Evolutionary conservation across 2,797 vertebrate species (phyloP), one percentile per base, ranked within the genome.

Genomic region (Brachymystax lenok): DNA sequence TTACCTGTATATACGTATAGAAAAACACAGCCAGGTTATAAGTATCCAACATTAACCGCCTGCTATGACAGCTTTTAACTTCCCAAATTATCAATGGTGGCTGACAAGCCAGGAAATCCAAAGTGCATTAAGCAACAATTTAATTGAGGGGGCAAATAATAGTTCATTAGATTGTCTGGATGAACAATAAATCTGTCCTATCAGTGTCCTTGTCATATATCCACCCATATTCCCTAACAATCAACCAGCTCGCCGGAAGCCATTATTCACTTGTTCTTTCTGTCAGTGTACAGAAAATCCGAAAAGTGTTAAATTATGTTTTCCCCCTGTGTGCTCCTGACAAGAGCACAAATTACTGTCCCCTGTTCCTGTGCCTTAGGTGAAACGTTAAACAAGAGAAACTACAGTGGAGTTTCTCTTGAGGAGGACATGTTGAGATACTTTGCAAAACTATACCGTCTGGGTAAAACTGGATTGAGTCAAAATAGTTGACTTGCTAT

Each of bases 61-160:
- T 33, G 14, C 66, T 68, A 30, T 7, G 28, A 17, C 13, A 17
- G 27, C 66, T 68, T 35, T 35, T 24, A 24, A 63, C 59, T 63
- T 63, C 24, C 10, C 2, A 63, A 24, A 24, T 13, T 12, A 24
- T 59, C 6, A 59, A n/a, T 7, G 59, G 12, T 3, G 21, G 21
- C 59, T 63, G 59, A 63, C 21, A 63, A 63, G 59, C 59, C 59
- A 63, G 21, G 59, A 12, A 24, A 63, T 63, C 59, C 59, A 63
- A 63, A 63, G 59, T 24, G 59, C 59, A 24, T 12, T 63, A 13
- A 63, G n/a, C 8, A 61, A 61, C 21, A 5, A 61, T 17, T 24
- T 19, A 30, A 30, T 30, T 68, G 66, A 67, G 3, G 14, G 28
- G 28, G 28, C 1, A 24, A 35, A 33, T 33, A 68, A 33, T 68